Evolutionary conservation across 1,140 invertebrate genomes (phyloP), one percentile per base, ranked within the genome.

Genomic region (Steinernema feltiae): DNA sequence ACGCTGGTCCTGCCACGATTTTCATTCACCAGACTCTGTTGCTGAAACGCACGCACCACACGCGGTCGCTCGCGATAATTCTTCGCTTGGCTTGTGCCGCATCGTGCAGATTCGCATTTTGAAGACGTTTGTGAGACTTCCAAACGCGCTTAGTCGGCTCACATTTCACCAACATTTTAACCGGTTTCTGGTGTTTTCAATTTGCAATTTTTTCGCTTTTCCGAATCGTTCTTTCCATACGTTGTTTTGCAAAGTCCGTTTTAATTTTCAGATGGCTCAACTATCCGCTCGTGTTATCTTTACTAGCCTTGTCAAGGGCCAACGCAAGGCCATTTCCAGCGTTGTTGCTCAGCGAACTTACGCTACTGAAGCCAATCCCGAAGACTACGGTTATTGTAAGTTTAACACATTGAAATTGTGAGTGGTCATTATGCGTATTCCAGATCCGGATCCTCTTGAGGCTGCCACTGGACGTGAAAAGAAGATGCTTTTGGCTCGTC

Each of bases 401-500:
- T 80, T 18, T 17, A 3, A 17, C 48, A 32, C 18, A n/a, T 77
- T 71, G 29, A 30, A 75, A 35, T 78, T 76, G 48, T 27, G 32
- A 63, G 15, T 76, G 27, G 69, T 17, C 18, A 31, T 63, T 76
- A 31, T 76, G n/a, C 1, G 1, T 74, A 32, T 30, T 81, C 81
- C 76, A 84, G 80, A 85, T 80, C 88, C 92, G 32, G 93, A 96
- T 87, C 92, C 92, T 17, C 79, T 96, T 81, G 94, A 97, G 82
- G 93, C 94, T 87, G 92, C 94, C 0, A 96, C 94, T 75, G 95
- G 95, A 82, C 83, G 94, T 32, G 94, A 97, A 86, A 93, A 94
- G 87, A 91, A 91, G 82, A 93, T 97, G 88, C 87, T 97, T 78
- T 86, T 96, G 75, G 92, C 93, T 12, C 89, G 91, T 84, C 88